Percentiles rank a stretch among this genome's conserved stretches.
Evolutionary conservation across 2,797 vertebrate species (phyloP).

Genomic region (Chiloscyllium punctatum): DNA sequence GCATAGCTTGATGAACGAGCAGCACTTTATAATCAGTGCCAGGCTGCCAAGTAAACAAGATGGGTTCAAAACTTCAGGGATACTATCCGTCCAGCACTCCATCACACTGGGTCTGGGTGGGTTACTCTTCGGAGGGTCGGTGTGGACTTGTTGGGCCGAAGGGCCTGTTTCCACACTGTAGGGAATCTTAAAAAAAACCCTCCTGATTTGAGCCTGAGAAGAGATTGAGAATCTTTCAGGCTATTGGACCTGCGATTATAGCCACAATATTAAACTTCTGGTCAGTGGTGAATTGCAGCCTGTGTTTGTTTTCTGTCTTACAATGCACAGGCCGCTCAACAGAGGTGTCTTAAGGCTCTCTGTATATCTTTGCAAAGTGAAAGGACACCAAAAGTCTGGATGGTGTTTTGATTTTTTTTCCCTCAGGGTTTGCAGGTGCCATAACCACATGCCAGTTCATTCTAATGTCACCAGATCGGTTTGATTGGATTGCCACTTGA

Average conservation of each 20-base stretch:
- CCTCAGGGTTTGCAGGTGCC: not conserved
- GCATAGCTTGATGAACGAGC: not conserved
- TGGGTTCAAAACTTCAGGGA: not conserved
- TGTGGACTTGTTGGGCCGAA: no score
- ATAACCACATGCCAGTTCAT: not conserved
- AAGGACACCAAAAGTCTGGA: not conserved
- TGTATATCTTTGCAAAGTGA: not conserved
- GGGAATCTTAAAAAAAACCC: no score
- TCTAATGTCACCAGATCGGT: not conserved
- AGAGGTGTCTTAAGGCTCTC: no score
- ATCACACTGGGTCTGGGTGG: not conserved
- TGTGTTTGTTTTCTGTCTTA: not conserved
- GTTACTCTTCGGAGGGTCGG: no score
- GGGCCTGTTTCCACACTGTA: no score
- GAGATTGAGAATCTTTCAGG: not conserved
- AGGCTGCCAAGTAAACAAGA: not conserved
- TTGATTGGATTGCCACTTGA: not conserved
- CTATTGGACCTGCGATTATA: not conserved
- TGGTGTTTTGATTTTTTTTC: not conserved
- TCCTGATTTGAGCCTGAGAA: not conserved
- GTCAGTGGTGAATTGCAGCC: not conserved
- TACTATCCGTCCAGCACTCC: not conserved
- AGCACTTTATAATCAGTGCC: not conserved
- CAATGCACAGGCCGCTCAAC: not conserved
- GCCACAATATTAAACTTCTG: not conserved